Percentiles rank a stretch among this genome's conserved stretches.
Evolutionary conservation across 1,140 invertebrate genomes (phyloP).

Genomic region (Ericerus pela): DNA sequence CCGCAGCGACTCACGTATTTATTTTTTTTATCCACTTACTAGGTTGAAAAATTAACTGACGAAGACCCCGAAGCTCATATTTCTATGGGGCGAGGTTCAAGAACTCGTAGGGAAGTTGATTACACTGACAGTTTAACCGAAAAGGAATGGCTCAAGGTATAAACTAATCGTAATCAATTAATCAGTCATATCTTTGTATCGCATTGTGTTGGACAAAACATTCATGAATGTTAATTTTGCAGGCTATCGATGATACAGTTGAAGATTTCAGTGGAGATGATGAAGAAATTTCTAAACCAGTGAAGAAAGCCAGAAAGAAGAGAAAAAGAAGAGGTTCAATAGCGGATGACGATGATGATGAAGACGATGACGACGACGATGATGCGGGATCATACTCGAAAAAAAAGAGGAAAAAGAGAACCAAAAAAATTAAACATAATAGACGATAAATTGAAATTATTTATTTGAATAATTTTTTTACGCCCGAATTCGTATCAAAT

Average conservation of each 20-base stretch:
- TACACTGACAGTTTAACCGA: constrained; percentile 91
- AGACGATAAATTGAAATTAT: no score
- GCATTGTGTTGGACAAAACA: background rate
- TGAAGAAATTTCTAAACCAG: constrained; percentile 2
- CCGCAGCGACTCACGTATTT: no score
- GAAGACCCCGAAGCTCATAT: constrained; percentile 62
- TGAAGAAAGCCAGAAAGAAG: constrained; percentile 3
- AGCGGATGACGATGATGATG: constrained; percentile 1
- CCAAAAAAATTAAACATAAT: no score
- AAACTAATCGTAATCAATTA: background rate
- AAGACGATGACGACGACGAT: constrained; percentile 5
- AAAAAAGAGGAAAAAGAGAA: no score
- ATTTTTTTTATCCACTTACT: no score
- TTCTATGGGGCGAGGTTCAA: constrained; percentile 59
- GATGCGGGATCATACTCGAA: background rate
- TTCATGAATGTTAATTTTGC: background rate
- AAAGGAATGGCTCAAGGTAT: constrained; percentile 85
- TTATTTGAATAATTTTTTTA: no score
- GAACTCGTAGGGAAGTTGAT: constrained; percentile 95
- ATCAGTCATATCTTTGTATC: background rate
- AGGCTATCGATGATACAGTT: constrained; percentile 45
- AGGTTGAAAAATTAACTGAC: constrained; percentile 49
- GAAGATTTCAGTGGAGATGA: constrained; percentile 33
- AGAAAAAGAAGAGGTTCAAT: background rate
- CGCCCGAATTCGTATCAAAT: no score